Evolutionary conservation across 2,888 invertebrate genomes (phyloP).

Genomic region (Hypomecis punctinalis): DNA sequence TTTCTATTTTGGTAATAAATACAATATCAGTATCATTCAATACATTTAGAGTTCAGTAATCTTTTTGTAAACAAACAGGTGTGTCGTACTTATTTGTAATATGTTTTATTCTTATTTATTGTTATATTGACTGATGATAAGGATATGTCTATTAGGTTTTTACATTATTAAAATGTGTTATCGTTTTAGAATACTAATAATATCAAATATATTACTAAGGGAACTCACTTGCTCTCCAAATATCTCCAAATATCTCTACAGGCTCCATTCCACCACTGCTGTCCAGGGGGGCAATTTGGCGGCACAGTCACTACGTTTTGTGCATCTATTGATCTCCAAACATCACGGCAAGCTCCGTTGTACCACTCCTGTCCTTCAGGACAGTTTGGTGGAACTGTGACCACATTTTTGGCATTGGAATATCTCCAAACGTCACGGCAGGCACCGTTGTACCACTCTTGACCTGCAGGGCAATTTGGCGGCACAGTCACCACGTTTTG

Average conservation of each 20-base stretch:
- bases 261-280: constrained; percentile 26
- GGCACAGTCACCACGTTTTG: constrained; percentile 17
- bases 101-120: too few relatives aligned
- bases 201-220: too few relatives aligned
- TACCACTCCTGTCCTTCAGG: constrained; percentile 26
- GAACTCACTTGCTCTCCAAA: constrained; percentile 16
- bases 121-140: too few relatives aligned
- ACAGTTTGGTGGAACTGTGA: constrained; percentile 32
- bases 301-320: constrained; percentile 21
- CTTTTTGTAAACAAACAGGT: too few relatives aligned
- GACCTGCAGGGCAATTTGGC: constrained; percentile 31
- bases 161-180: too few relatives aligned
- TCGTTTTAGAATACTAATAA: too few relatives aligned
- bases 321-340: constrained; percentile 17
- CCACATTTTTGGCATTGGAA: constrained; percentile 7
- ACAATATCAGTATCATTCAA: too few relatives aligned
- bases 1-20: too few relatives aligned
- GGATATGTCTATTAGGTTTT: too few relatives aligned
- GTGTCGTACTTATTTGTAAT: too few relatives aligned
- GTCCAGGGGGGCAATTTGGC: constrained; percentile 26
- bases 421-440: constrained; percentile 23
- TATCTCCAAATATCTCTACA: constrained; percentile 35
- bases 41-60: too few relatives aligned
- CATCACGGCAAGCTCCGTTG: constrained; percentile 28
- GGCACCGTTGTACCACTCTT: constrained; percentile 22